phyloP scores from a whole-genome alignment of 1,140 invertebrate genomes.

The Zaprionus tsacasi region DNA sequence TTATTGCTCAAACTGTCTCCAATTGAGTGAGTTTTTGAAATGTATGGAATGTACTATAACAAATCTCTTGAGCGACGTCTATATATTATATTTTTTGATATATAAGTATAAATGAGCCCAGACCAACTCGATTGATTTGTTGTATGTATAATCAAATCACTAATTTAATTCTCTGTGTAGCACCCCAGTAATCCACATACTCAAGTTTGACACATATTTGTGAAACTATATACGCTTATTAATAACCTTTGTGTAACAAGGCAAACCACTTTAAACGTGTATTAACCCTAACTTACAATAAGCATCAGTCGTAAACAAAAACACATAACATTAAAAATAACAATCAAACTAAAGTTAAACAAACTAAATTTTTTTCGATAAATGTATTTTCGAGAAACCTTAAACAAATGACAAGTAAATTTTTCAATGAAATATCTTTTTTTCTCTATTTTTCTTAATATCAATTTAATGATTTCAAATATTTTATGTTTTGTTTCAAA shows the following conservation, averaged over 20 bases:
- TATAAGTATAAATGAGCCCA: conserved; percentile 80
- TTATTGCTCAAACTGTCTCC: conserved; percentile 65
- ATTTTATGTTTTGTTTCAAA: neutral
- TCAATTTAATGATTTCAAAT: neutral
- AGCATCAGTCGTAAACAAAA: conserved; percentile 9
- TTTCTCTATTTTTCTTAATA: conserved; percentile 17
- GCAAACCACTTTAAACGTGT: conserved; percentile 11
- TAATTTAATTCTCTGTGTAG: conserved; percentile 28
- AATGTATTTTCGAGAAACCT: conserved; percentile 76
- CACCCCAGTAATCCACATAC: conserved; percentile 10
- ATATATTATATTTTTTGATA: conserved; percentile 78
- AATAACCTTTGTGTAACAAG: conserved; percentile 35
- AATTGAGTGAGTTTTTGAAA: conserved; percentile 66
- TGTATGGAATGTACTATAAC: conserved; percentile 45
- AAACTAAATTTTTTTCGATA: conserved; percentile 65
- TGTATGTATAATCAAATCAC: conserved; percentile 41
- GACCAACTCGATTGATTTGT: conserved; percentile 80
- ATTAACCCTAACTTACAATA: conserved; percentile 18
- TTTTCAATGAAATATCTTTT: neutral
- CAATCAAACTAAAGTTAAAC: conserved; percentile 42
- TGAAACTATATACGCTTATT: conserved; percentile 71
- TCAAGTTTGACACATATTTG: conserved; percentile 57
- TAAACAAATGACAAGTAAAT: conserved; percentile 48
- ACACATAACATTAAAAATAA: conserved; percentile 16
- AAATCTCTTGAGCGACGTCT: conserved; percentile 78